Percentiles rank a stretch among this genome's conserved stretches.
These are phyloP conservation scores for Cyphomyrus discorhynchus DNA, from an alignment of 2,113 vertebrate species.

Conservation along the genomic window DNA sequence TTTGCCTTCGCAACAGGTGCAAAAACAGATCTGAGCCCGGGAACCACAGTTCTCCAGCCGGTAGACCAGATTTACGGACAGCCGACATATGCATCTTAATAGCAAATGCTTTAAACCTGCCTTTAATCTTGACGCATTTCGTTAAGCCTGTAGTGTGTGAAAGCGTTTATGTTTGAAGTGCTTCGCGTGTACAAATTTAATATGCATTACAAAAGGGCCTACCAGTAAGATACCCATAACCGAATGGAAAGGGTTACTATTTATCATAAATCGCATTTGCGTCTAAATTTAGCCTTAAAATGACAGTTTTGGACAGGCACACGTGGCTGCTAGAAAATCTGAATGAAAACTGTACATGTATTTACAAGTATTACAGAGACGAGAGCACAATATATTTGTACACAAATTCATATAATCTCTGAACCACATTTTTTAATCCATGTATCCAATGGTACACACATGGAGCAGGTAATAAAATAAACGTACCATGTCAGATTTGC, in stretches of 20 bases:
- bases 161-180: not conserved
- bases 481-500: not conserved
- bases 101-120: not conserved
- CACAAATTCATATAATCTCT: not conserved
- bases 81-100: conserved; percentile 34
- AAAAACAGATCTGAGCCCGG: conserved; percentile 45
- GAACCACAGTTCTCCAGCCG: conserved; percentile 44
- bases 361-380: not conserved
- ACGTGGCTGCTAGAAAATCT: not conserved
- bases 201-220: not conserved
- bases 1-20: conserved; percentile 72
- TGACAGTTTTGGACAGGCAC: not conserved
- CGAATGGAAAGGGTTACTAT: not conserved
- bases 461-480: not conserved
- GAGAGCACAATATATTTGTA: not conserved
- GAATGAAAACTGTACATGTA: not conserved
- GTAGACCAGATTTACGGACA: conserved; percentile 53
- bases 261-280: not conserved
- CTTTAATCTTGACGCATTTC: not conserved
- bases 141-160: not conserved
- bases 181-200: not conserved
- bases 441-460: not conserved
- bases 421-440: not conserved
- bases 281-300: not conserved
- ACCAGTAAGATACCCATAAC: not conserved